These are phyloP conservation scores for Bibio marci DNA, from an alignment of 2,888 invertebrate genomes.

Conservation along the genomic window DNA sequence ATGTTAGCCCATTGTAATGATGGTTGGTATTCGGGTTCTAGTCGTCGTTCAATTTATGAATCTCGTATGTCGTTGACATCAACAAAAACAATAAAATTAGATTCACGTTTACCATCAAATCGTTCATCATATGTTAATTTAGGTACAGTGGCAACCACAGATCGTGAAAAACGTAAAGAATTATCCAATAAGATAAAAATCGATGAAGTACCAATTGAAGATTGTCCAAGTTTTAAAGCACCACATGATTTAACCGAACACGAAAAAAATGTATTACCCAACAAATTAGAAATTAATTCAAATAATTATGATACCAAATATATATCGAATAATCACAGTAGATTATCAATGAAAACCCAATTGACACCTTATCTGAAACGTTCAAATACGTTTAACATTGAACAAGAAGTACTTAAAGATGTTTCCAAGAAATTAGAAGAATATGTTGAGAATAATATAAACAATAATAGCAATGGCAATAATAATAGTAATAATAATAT, in stretches of 20 bases:
- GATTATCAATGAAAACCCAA: not conserved
- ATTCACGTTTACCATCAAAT: conserved; percentile 7
- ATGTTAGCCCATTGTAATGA: conserved; percentile 45
- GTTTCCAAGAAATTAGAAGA: conserved; percentile 36
- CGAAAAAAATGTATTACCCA: not conserved
- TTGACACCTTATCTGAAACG: not conserved
- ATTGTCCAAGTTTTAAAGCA: conserved; percentile 33
- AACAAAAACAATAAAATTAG: not conserved
- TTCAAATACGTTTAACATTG: conserved; percentile 31
- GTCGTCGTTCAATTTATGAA: conserved; percentile 7
- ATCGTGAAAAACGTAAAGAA: conserved; percentile 29
- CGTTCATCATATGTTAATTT: conserved; percentile 6
- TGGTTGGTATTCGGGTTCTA: conserved; percentile 13
- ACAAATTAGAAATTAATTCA: not conserved
- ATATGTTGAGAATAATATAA: conserved; percentile 19
- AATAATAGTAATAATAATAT: too few species aligned
- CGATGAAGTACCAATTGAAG: conserved; percentile 35
- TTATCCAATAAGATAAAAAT: conserved; percentile 21
- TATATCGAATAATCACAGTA: conserved; percentile 1
- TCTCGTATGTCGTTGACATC: conserved; percentile 6
- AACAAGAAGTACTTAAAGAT: conserved; percentile 35
- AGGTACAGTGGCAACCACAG: not conserved
- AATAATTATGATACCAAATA: conserved; percentile 4
- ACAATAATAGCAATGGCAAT: not conserved
- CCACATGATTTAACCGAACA: conserved; percentile 28